Evolutionary conservation across 2,797 vertebrate genomes (phyloP).

Genomic region (Hirundo rustica): DNA sequence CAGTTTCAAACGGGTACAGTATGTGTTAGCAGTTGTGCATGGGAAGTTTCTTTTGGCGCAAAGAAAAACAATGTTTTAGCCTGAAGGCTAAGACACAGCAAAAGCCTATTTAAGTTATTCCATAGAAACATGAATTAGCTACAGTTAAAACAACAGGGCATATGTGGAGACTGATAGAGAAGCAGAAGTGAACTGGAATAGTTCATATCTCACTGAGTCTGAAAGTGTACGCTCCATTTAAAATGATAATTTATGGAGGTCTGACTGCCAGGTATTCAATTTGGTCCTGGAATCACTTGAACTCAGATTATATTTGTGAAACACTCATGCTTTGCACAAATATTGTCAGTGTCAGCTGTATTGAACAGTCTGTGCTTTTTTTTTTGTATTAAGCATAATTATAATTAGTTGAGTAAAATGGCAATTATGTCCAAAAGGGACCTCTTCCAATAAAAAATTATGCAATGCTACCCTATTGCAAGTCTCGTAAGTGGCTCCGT

Average conservation of each 20-base stretch:
- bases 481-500: not conserved
- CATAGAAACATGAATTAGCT: not conserved
- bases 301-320: conserved; percentile 30
- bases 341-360: conserved; percentile 41
- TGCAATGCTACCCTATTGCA: conserved; percentile 13
- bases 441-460: conserved; percentile 18
- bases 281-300: conserved; percentile 37
- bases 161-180: not conserved
- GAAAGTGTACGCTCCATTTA: not conserved
- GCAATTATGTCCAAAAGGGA: conserved; percentile 24
- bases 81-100: not conserved
- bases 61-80: not conserved
- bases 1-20: not conserved
- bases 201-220: not conserved
- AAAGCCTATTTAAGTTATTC: not conserved
- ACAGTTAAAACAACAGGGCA: not conserved
- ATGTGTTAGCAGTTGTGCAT: not conserved
- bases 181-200: not conserved
- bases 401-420: conserved; percentile 43
- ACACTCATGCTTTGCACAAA: conserved; percentile 32
- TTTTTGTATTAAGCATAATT: conserved; percentile 6
- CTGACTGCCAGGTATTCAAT: conserved; percentile 50
- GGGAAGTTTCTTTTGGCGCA: not conserved
- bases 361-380: not conserved
- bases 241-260: conserved; percentile 30